These are phyloP conservation scores for Dione juno DNA, from an alignment of 2,888 invertebrate species.

Conservation along the genomic window DNA sequence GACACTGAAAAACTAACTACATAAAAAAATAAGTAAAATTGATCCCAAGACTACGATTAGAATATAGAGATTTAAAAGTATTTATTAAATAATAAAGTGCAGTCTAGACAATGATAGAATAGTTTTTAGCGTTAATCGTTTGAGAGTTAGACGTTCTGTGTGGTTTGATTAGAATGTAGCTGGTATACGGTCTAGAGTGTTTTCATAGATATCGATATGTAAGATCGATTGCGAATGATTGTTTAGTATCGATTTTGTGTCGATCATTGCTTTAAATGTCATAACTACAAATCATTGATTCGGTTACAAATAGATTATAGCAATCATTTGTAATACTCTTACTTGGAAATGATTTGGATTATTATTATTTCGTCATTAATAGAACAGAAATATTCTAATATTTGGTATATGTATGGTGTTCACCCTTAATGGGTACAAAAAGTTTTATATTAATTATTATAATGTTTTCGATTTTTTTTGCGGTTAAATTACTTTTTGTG, in stretches of 20 bases:
- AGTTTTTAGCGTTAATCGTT: not conserved
- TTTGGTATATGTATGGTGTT: not conserved
- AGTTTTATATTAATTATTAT: too few species aligned
- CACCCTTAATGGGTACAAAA: too few species aligned
- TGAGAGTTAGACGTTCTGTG: not conserved
- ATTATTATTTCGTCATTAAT: not conserved
- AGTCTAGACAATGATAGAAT: conserved; percentile 4
- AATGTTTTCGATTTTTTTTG: too few species aligned
- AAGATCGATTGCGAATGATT: conserved; percentile 10
- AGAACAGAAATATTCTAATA: not conserved
- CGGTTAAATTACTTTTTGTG: too few species aligned
- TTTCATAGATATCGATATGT: not conserved
- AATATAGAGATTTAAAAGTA: conserved; percentile 2
- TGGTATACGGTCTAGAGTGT: not conserved
- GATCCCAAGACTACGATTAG: conserved; percentile 11
- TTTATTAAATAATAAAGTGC: conserved; percentile 12
- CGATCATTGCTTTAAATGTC: not conserved
- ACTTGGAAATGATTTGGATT: not conserved
- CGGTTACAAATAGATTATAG: not conserved
- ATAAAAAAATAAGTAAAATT: conserved; percentile 10
- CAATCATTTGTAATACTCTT: conserved; percentile 15
- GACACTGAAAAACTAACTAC: not conserved
- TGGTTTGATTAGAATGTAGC: conserved; percentile 11
- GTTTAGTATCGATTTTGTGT: not conserved
- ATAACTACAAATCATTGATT: not conserved